Conservation (phyloP, 2,113 vertebrate genomes). For the Procapra przewalskii region DNA sequence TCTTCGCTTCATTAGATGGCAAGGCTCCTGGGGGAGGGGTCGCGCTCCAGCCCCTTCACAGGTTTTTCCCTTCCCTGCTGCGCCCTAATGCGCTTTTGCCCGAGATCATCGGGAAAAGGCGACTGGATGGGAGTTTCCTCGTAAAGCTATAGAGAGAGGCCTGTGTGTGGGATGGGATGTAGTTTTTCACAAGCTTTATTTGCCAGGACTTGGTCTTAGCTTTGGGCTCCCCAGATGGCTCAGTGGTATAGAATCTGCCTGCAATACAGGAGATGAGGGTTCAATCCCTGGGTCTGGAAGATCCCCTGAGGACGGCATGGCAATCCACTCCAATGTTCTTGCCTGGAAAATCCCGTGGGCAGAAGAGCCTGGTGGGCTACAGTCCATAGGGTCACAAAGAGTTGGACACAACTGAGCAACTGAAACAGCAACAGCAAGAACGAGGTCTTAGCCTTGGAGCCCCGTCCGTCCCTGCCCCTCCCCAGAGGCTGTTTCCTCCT, state of each 20-base stretch:
- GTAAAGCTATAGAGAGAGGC: background rate
- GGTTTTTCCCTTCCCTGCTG: background rate
- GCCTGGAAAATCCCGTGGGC: background rate
- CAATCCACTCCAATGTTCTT: background rate
- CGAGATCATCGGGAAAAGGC: background rate
- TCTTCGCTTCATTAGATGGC: constrained; percentile 53
- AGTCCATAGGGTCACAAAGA: background rate
- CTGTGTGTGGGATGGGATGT: background rate
- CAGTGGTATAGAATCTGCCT: background rate
- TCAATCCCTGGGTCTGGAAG: background rate
- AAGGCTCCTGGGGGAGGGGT: constrained; percentile 19
- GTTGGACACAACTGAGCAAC: background rate
- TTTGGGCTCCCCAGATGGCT: background rate
- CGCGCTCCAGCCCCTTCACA: background rate
- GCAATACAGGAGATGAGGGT: background rate
- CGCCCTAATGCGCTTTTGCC: constrained; percentile 9
- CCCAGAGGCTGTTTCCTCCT: background rate
- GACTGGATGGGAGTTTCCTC: background rate
- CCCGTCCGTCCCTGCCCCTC: background rate
- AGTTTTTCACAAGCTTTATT: background rate
- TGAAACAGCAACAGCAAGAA: background rate
- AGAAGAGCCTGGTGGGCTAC: background rate
- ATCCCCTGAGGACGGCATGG: background rate
- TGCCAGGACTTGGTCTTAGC: background rate
- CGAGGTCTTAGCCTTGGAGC: background rate